Conservation (phyloP, 2,797 vertebrate species). For the Acestrorhynchus altus region DNA sequence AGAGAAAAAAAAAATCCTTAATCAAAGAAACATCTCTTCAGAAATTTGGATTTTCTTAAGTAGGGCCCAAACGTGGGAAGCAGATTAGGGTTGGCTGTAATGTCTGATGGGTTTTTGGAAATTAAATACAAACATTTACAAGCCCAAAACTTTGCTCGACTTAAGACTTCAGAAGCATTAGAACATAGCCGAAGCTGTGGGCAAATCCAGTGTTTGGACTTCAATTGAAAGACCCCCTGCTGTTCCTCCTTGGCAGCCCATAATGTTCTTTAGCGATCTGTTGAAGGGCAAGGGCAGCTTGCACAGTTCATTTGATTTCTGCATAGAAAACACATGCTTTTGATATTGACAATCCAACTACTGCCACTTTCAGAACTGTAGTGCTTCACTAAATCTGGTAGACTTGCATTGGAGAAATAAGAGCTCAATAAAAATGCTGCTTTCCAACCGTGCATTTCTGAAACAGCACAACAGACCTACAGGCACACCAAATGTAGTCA, state of each 20-base stretch:
- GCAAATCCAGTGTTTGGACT: conserved; percentile 30
- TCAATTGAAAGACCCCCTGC: conserved; percentile 7
- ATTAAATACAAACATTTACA: conserved; percentile 47
- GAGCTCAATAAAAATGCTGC: neutral
- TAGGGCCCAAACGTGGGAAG: conserved; percentile 32
- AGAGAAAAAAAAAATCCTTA: conserved; percentile 33
- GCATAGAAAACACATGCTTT: neutral
- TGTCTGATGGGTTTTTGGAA: conserved; percentile 45
- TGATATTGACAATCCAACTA: neutral
- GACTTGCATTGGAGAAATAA: neutral
- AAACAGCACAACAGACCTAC: no score
- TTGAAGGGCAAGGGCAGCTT: neutral
- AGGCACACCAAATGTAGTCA: no score
- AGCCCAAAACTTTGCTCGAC: conserved; percentile 34
- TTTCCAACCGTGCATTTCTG: neutral
- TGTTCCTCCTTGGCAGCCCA: conserved; percentile 3
- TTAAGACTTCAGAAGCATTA: conserved; percentile 28
- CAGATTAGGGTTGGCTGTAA: conserved; percentile 50
- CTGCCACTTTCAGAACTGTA: neutral
- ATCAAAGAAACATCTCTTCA: conserved; percentile 56
- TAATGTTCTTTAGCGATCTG: neutral
- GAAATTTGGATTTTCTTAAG: conserved; percentile 54
- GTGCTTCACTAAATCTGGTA: neutral
- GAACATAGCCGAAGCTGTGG: conserved; percentile 26
- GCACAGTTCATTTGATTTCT: neutral